Evolutionary conservation across 2,888 invertebrate species (phyloP), one percentile per base, ranked within the genome.

Genomic region (Apamea monoglypha): DNA sequence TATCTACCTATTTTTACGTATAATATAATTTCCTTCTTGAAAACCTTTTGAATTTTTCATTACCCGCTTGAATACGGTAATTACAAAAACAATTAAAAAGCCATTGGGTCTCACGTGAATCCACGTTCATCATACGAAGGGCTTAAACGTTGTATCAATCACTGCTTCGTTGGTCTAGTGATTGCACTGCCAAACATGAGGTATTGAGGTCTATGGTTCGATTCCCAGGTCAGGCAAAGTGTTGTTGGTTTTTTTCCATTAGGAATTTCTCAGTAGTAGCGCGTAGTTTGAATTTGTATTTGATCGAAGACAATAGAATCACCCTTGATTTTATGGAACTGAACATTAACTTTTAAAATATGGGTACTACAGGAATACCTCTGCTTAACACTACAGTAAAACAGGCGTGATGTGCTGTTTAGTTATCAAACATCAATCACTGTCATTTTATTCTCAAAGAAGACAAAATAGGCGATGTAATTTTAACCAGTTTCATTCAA

Each of bases 401-500:
- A 21, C 44, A 12, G 12, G 29, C 44, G 12, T 47, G 29, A 68
- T 29, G 21, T 69, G 50, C 8, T 56, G 56, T 8, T 21, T n/a
- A n/a, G 21, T 69, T 21, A 21, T 21, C 1, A 47, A 50, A 50
- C 21, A 69, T 32, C 50, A 50, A 14, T 77, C 66, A n/a, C 53
- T 71, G 74, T 59, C 36, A 64, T 67, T 85, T 68, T 74, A 56
- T 66, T 29, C 4, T 59, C 25, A 4, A 5, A 61, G 16, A 16
- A 73, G 40, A 59, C 59, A 64, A 63, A 64, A 36, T 40, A 47
- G 16, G 69, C 18, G 61, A 68, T 70, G 32, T 74, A 36, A 80
- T 64, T 78, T 75, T 44, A 78, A 69, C 67, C 32, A 64, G 72
- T 77, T 78, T 67, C 44, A 72, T n/a, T 66, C 69, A 71, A 16